A percentile compares a stretch with the other conserved stretches of the same genome.
phyloP scores from a whole-genome alignment of 2,797 vertebrate genomes.

The Halcyon badia region DNA sequence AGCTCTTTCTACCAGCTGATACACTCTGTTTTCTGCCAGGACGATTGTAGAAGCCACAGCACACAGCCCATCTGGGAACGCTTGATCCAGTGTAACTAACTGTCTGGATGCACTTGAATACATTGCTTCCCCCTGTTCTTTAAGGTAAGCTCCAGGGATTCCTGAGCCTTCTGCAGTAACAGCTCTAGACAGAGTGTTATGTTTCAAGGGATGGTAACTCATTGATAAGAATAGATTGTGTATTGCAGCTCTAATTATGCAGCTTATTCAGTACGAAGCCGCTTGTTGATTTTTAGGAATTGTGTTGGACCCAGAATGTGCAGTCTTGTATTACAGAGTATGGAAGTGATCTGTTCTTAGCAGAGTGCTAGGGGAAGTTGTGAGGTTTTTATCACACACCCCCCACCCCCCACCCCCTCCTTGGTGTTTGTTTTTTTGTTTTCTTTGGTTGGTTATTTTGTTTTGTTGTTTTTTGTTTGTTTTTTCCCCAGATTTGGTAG shows the following conservation, averaged over 20 bases:
- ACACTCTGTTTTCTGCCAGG: background rate
- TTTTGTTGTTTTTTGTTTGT: background rate
- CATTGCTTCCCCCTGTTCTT: background rate
- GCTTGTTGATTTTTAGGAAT: background rate
- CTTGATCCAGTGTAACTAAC: background rate
- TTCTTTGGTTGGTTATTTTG: too few relatives aligned
- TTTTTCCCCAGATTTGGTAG: background rate
- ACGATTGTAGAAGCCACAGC: background rate
- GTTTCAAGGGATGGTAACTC: background rate
- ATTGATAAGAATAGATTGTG: background rate
- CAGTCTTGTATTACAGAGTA: background rate
- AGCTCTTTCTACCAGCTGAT: background rate
- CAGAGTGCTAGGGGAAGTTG: background rate
- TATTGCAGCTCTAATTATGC: background rate
- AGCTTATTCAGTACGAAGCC: background rate
- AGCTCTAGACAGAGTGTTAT: background rate
- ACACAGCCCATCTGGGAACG: background rate
- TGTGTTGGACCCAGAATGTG: background rate
- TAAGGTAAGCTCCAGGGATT: background rate
- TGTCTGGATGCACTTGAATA: background rate
- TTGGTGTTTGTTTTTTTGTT: too few relatives aligned
- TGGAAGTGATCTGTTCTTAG: background rate
- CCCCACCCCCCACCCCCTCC: too few relatives aligned
- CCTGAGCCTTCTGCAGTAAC: background rate
- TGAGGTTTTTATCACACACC: too few relatives aligned